These are phyloP conservation scores for Andinoacara biseriatus DNA, from an alignment of 2,113 vertebrate genomes.

Conservation along the genomic window DNA sequence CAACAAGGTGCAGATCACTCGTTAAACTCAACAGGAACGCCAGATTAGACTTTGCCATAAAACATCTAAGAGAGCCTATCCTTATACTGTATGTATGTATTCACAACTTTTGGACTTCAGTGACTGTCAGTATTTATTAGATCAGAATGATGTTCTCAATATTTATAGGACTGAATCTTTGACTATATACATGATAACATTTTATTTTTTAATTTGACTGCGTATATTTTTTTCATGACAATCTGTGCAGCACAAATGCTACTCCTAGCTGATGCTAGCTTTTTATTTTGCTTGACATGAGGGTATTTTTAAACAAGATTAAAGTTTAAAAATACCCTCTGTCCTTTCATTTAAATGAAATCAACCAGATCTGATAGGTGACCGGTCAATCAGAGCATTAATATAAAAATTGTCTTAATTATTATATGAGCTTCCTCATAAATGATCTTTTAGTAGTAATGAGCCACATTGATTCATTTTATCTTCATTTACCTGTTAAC, in stretches of 20 bases:
- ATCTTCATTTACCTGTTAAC: neutral
- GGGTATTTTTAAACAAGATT: neutral
- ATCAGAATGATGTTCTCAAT: neutral
- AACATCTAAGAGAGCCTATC: neutral
- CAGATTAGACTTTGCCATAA: neutral
- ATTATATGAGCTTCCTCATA: slow-evolving; percentile 14
- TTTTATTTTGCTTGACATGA: slow-evolving; percentile 13
- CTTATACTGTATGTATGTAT: neutral
- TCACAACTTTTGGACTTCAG: neutral
- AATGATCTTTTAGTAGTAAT: neutral
- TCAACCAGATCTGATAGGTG: neutral
- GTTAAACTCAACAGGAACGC: neutral
- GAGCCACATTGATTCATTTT: slow-evolving; percentile 30
- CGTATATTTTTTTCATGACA: slow-evolving; percentile 21
- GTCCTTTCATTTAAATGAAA: slow-evolving; percentile 4
- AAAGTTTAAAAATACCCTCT: neutral
- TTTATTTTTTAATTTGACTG: neutral
- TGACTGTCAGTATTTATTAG: neutral
- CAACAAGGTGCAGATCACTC: neutral
- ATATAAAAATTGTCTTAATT: slow-evolving; percentile 16
- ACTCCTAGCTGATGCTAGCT: neutral
- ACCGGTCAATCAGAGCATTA: neutral
- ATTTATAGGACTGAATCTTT: slow-evolving; percentile 7
- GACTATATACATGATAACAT: neutral
- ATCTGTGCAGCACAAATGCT: slow-evolving; percentile 24